Percentiles rank a stretch among this genome's conserved stretches.
Conservation (phyloP, 1,140 invertebrate genomes). For the Lineus longissimus region DNA sequence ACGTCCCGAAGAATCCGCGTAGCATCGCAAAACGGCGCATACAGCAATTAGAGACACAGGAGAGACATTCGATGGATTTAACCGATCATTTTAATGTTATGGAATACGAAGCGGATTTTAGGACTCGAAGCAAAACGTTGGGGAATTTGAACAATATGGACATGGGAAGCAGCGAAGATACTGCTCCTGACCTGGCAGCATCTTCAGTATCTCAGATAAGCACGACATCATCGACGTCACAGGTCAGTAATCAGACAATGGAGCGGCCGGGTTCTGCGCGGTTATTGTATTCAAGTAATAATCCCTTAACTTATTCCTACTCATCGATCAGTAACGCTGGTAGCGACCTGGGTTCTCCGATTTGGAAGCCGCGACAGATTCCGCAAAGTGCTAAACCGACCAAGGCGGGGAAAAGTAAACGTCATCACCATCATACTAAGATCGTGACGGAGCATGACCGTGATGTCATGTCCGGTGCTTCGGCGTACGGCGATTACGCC, state of each 20-base stretch:
- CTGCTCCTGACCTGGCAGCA: constrained; percentile 69
- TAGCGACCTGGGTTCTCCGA: constrained; percentile 67
- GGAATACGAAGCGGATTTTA: constrained; percentile 71
- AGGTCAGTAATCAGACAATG: constrained; percentile 71
- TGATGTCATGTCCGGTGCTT: background rate
- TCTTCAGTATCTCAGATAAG: constrained; percentile 58
- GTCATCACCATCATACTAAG: constrained; percentile 43
- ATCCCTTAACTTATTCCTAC: constrained; percentile 78
- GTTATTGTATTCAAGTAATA: constrained; percentile 88
- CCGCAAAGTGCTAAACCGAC: constrained; percentile 8
- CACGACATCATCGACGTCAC: constrained; percentile 88
- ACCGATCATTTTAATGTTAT: constrained; percentile 57
- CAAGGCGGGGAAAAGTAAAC: constrained; percentile 16
- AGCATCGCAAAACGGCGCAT: constrained; percentile 65
- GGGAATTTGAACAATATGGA: constrained; percentile 62
- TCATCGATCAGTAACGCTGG: constrained; percentile 57
- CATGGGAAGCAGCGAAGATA: constrained; percentile 74
- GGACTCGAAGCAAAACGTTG: constrained; percentile 82
- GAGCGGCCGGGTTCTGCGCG: constrained; percentile 77
- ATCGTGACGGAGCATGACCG: constrained; percentile 29
- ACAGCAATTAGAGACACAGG: constrained; percentile 55
- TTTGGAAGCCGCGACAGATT: constrained; percentile 75
- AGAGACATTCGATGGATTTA: constrained; percentile 84
- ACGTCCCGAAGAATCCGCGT: constrained; percentile 28
- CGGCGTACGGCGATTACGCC: constrained; percentile 15